These are phyloP conservation scores for Limonius californicus DNA, from an alignment of 1,140 invertebrate species.

Conservation along the genomic window DNA sequence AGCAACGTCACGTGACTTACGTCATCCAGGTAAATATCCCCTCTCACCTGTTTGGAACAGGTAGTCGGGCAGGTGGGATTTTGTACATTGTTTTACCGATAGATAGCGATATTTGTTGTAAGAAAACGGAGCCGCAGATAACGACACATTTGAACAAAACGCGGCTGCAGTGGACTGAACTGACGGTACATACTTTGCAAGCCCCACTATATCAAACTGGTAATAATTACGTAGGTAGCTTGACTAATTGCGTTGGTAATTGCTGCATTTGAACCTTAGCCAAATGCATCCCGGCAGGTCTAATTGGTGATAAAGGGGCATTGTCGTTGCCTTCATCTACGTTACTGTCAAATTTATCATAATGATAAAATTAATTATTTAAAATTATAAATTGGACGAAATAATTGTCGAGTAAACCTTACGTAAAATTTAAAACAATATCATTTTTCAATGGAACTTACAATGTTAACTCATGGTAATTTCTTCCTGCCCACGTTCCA, in stretches of 20 bases:
- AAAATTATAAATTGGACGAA: too few relatives aligned
- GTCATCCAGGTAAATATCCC: conserved; percentile 22
- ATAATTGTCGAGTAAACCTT: too few relatives aligned
- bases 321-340: too few relatives aligned
- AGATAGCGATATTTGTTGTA: conserved; percentile 23
- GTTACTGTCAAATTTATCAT: too few relatives aligned
- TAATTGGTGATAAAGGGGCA: too few relatives aligned
- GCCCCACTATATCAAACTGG: background rate
- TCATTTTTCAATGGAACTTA: too few relatives aligned
- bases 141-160: background rate
- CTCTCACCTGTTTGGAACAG: conserved; percentile 22
- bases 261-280: too few relatives aligned
- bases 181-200: background rate
- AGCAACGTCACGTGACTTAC: conserved; percentile 25
- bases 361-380: too few relatives aligned
- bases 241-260: background rate
- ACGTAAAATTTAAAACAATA: too few relatives aligned
- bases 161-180: background rate
- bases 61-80: conserved; percentile 32
- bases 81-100: conserved; percentile 20
- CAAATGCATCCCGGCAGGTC: too few relatives aligned
- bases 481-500: too few relatives aligned
- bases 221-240: background rate
- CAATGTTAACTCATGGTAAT: too few relatives aligned
- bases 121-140: background rate